These are phyloP conservation scores for Clavelina lepadiformis DNA, from an alignment of 23 tunicate species.

Conservation along the genomic window DNA sequence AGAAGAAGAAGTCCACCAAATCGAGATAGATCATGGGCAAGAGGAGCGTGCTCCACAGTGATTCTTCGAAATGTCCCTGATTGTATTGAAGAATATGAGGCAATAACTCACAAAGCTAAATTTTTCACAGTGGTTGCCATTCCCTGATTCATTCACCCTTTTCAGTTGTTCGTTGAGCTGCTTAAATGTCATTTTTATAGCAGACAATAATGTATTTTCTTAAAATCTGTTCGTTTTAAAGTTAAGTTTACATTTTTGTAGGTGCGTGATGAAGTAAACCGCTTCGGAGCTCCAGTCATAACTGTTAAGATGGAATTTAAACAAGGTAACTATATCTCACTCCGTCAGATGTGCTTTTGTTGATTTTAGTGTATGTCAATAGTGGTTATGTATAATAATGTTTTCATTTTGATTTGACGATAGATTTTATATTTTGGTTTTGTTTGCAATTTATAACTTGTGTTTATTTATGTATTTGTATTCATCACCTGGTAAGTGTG, in stretches of 20 bases:
- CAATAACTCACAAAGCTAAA: too few relatives aligned
- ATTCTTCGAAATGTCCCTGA: slow-evolving; percentile 21
- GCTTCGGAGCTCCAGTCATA: slow-evolving; percentile 67
- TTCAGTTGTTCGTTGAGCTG: background rate
- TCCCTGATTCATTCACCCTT: too few relatives aligned
- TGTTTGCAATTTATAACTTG: too few relatives aligned
- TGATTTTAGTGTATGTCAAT: too few relatives aligned
- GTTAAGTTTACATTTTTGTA: slow-evolving; percentile 16
- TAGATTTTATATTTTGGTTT: too few relatives aligned
- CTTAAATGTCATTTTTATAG: background rate
- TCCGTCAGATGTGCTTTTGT: too few relatives aligned
- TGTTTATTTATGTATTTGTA: too few relatives aligned
- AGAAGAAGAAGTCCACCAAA: slow-evolving; percentile 18
- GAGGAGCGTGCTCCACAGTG: slow-evolving; percentile 41
- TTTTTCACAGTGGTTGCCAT: too few relatives aligned
- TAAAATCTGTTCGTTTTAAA: background rate
- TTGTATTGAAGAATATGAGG: slow-evolving; percentile 7
- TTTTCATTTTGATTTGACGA: too few relatives aligned
- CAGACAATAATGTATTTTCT: background rate
- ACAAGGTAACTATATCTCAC: too few relatives aligned
- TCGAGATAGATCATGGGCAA: slow-evolving; percentile 12
- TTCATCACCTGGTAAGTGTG: too few relatives aligned
- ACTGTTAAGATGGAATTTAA: slow-evolving; percentile 43
- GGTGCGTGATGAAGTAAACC: slow-evolving; percentile 60
- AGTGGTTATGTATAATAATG: too few relatives aligned